Base-by-base conservation (phyloP, 2,113 vertebrate genomes). In the Entomyzon cyanotis region DNA sequence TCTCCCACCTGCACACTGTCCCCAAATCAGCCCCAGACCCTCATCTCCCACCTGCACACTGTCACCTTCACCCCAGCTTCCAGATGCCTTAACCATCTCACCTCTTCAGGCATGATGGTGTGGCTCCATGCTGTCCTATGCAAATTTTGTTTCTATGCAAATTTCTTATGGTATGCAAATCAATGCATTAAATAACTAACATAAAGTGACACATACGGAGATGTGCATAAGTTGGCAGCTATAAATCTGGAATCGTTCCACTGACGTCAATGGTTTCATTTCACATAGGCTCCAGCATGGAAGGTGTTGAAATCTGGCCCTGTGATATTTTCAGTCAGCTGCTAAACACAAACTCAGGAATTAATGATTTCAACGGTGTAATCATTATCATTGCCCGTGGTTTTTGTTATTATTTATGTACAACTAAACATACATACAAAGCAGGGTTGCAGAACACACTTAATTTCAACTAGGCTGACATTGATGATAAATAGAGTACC, bases 211-310 rank as follows among this genome's bases (percentile, higher is more conserved):
- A 96, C 94, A 95, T 93, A 92, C 8, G 5, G 94, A 87, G 87
- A 94, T 94, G 91, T 94, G 91, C 91, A 95, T 95, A 96, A 96
- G 84, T 97, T 97, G 95, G 95, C 95, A 95, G 93, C 81, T 96
- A 92, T 87, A 95, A 89, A 96, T 95, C 95, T 97, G 95, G 94
- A 95, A 96, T 59, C 1, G 0, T 96, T 96, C 94, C 96, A 97
- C 84, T 97, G 95, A 97, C 96, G 94, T 97, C 96, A 96, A 5
- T 74, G 79, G 39, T 84, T 95, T 94, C 89, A 90, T 44, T 96
- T 89, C 93, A 82, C 77, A 94, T 10, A 64, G 22, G 80, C 89
- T 94, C 49, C 80, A 87, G 81, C 68, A 75, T 0, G 20, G 84
- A 94, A 91, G 89, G 91, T 96, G 93, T 75, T 81, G 91, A 95